phyloP scores from a whole-genome alignment of 2,113 vertebrate genomes.

The Ochotona curzoniae region DNA sequence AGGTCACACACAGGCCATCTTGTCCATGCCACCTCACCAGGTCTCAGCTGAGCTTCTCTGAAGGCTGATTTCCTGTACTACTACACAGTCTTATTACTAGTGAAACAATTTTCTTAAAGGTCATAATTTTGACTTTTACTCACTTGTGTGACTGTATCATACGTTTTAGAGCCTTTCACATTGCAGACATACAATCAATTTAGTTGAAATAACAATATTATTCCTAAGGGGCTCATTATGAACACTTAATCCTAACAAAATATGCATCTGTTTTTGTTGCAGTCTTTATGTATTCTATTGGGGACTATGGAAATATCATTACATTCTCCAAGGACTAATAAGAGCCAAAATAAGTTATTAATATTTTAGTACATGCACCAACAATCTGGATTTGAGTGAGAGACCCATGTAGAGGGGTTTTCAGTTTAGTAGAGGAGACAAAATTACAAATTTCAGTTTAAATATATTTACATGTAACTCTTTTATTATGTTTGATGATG shows the following conservation, averaged over 20 bases:
- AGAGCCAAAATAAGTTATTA: background rate
- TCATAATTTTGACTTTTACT: background rate
- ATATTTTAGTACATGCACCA: background rate
- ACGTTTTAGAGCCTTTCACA: background rate
- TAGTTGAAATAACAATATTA: slow-evolving; percentile 45
- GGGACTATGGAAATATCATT: background rate
- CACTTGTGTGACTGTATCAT: background rate
- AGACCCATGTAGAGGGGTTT: background rate
- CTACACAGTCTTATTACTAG: background rate
- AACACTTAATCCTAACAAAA: slow-evolving; percentile 53
- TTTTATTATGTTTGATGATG: too few relatives aligned
- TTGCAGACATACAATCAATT: background rate
- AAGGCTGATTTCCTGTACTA: background rate
- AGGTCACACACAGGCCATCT: background rate
- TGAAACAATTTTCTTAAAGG: background rate
- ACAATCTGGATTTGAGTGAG: background rate
- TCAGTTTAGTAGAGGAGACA: background rate
- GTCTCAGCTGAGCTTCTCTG: background rate
- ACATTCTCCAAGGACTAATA: slow-evolving; percentile 8
- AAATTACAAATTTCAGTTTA: background rate
- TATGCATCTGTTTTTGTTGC: slow-evolving; percentile 22
- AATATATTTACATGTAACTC: too few relatives aligned
- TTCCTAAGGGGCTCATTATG: slow-evolving; percentile 37
- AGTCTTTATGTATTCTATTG: slow-evolving; percentile 33
- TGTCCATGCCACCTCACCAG: background rate